Evolutionary conservation across 2,888 invertebrate species (phyloP).

Genomic region (Xestia ashworthii): DNA sequence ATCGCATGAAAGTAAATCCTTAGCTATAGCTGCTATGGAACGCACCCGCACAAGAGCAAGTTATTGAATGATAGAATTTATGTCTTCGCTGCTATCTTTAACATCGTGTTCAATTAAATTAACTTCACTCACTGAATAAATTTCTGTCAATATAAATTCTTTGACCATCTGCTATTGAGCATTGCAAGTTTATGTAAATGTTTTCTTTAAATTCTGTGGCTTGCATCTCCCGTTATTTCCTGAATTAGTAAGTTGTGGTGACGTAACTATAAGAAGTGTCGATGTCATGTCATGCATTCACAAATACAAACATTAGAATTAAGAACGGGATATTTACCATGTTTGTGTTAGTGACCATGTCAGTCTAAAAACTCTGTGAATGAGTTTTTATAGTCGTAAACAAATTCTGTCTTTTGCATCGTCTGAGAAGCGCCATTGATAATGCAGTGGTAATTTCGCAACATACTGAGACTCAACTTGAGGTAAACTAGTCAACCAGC

Average conservation of each 20-base stretch:
- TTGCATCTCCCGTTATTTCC: slow-evolving; percentile 33
- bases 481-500: no score
- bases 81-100: slow-evolving; percentile 33
- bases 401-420: slow-evolving; percentile 5
- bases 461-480: not conserved
- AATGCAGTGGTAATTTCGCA: not conserved
- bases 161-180: slow-evolving; percentile 23
- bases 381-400: no score
- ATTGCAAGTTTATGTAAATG: slow-evolving; percentile 43
- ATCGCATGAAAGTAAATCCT: slow-evolving; percentile 1
- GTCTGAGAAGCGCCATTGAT: not conserved
- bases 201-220: slow-evolving; percentile 43
- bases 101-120: slow-evolving; percentile 55
- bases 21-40: slow-evolving; percentile 5
- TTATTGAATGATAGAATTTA: slow-evolving; percentile 50
- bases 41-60: not conserved
- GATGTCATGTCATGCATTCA: slow-evolving; percentile 10
- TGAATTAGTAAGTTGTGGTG: slow-evolving; percentile 35
- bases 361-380: no score
- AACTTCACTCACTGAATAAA: slow-evolving; percentile 52
- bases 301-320: no score
- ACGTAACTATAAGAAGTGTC: slow-evolving; percentile 25
- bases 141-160: slow-evolving; percentile 60
- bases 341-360: no score
- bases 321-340: no score